These are phyloP conservation scores for Diachasmimorpha longicaudata DNA, from an alignment of 1,140 invertebrate species.

Conservation along the genomic window DNA sequence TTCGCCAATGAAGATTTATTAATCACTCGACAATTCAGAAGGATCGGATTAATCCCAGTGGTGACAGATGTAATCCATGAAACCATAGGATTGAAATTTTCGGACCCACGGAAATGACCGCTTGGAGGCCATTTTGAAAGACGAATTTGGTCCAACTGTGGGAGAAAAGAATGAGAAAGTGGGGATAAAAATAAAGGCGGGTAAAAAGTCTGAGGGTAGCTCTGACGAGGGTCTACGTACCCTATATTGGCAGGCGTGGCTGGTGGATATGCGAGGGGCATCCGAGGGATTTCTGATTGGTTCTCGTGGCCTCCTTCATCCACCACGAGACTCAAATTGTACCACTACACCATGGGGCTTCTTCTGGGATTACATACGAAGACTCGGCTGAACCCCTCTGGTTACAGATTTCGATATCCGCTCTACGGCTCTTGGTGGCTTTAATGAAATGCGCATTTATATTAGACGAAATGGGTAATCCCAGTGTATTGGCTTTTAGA, in stretches of 20 bases:
- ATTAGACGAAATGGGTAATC: constrained; percentile 25
- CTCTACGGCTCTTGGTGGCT: constrained; percentile 19
- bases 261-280: constrained; percentile 48
- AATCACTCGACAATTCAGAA: background rate
- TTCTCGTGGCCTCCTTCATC: constrained; percentile 36
- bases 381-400: constrained; percentile 6
- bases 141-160: constrained; percentile 39
- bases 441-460: constrained; percentile 60
- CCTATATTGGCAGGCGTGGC: constrained; percentile 63
- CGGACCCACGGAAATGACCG: constrained; percentile 11
- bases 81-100: background rate
- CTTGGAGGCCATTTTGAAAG: constrained; percentile 16
- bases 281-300: constrained; percentile 56
- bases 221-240: constrained; percentile 48
- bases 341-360: constrained; percentile 29
- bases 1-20: background rate
- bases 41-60: background rate
- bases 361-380: background rate
- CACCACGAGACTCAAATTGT: constrained; percentile 8
- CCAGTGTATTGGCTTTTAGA: background rate
- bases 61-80: background rate
- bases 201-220: constrained; percentile 50
- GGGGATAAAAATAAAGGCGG: constrained; percentile 25
- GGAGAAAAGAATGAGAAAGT: background rate
- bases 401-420: constrained; percentile 26